These are phyloP conservation scores for Sarcophaga rosellei DNA, from an alignment of 2,888 invertebrate genomes.

Conservation along the genomic window DNA sequence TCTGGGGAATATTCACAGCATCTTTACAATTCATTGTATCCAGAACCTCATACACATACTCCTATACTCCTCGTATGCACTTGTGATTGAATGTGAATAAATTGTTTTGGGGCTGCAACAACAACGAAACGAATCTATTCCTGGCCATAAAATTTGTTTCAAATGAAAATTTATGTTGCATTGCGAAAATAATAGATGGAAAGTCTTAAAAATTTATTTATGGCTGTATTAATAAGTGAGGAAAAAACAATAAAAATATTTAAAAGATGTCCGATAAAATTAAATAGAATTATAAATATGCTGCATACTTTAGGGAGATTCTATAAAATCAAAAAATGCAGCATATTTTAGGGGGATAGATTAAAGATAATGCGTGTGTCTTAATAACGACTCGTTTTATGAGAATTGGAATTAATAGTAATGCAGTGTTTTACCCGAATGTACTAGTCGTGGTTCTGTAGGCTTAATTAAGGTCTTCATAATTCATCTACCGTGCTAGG, in stretches of 20 bases:
- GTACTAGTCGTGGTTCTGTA: no score
- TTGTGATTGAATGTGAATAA: conserved; percentile 28
- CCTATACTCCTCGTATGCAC: no score
- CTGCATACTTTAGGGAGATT: not conserved
- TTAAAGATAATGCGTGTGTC: no score
- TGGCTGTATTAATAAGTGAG: not conserved
- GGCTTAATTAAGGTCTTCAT: no score
- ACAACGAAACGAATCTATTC: not conserved
- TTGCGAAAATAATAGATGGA: not conserved
- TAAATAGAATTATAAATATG: no score
- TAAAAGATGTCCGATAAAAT: no score
- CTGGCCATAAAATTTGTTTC: conserved; percentile 1
- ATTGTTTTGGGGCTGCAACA: not conserved
- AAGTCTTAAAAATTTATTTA: not conserved
- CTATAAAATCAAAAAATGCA: not conserved
- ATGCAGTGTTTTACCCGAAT: no score
- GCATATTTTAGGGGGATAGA: not conserved
- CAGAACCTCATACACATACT: no score
- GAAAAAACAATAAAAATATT: no score
- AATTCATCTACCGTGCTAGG: no score
- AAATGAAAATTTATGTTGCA: conserved; percentile 15
- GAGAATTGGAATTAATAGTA: no score
- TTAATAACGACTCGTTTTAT: no score
- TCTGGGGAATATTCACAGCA: conserved; percentile 48
- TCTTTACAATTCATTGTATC: not conserved